Evolutionary conservation across 2,113 vertebrate species (phyloP).

Genomic region (Paedocypris sp.): DNA sequence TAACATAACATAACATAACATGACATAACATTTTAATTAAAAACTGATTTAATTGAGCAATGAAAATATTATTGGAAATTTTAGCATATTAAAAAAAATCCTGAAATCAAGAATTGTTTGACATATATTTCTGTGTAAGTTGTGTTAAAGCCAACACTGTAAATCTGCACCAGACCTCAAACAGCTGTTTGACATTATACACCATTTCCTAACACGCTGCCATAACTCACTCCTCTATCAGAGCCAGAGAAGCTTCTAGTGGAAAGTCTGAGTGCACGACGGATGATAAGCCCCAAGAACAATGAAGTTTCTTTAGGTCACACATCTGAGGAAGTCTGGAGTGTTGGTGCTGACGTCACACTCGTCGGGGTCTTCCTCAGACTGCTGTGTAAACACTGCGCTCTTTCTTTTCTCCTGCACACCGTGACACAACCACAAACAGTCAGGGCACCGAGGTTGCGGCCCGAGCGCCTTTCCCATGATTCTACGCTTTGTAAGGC

Average conservation of each 20-base stretch:
- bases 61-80: too few relatives aligned
- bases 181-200: not conserved
- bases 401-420: not conserved
- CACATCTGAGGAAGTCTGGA: slow-evolving; percentile 5
- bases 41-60: too few relatives aligned
- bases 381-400: slow-evolving; percentile 5
- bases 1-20: too few relatives aligned
- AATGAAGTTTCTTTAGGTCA: not conserved
- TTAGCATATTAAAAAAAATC: too few relatives aligned
- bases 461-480: not conserved
- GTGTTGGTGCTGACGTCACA: not conserved
- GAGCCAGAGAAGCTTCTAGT: not conserved
- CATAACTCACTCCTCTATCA: slow-evolving; percentile 1
- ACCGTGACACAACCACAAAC: not conserved
- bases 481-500: not conserved
- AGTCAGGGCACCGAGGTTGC: not conserved
- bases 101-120: too few relatives aligned
- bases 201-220: not conserved
- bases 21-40: too few relatives aligned
- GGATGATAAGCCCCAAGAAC: not conserved
- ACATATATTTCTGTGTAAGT: not conserved
- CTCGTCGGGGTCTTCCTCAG: not conserved
- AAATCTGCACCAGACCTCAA: not conserved
- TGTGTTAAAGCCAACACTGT: too few relatives aligned
- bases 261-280: not conserved